These are phyloP conservation scores for Carollia perspicillata DNA, from an alignment of 2,113 vertebrate genomes.

Conservation along the genomic window DNA sequence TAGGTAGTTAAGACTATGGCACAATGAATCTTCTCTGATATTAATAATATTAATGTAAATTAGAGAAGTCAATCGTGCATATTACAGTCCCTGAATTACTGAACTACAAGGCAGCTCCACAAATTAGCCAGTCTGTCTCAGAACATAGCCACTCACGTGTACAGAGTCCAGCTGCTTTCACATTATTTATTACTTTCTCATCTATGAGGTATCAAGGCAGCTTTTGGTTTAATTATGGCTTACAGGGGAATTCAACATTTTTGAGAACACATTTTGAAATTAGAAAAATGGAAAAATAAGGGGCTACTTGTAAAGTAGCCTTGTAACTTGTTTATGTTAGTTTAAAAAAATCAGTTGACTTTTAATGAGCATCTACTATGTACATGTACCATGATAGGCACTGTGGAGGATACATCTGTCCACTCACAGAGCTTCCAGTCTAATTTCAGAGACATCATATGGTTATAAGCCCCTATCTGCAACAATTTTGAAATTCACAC, in stretches of 20 bases:
- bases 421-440: not conserved
- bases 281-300: slow-evolving; percentile 10
- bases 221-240: not conserved
- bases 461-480: not conserved
- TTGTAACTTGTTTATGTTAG: not conserved
- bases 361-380: not conserved
- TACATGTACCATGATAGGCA: not conserved
- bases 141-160: not conserved
- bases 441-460: not conserved
- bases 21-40: not conserved
- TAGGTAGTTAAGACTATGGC: not conserved
- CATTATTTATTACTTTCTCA: not conserved
- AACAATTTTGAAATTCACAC: slow-evolving; percentile 30
- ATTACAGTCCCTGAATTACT: not conserved
- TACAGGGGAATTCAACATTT: not conserved
- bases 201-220: not conserved
- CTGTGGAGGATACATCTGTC: not conserved
- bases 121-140: not conserved
- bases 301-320: not conserved
- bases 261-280: slow-evolving; percentile 5
- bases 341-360: not conserved
- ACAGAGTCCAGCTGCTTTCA: not conserved
- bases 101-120: not conserved
- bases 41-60: not conserved
- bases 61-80: not conserved